Conservation (phyloP, 2,113 vertebrate genomes). For the Epinephelus moara region DNA sequence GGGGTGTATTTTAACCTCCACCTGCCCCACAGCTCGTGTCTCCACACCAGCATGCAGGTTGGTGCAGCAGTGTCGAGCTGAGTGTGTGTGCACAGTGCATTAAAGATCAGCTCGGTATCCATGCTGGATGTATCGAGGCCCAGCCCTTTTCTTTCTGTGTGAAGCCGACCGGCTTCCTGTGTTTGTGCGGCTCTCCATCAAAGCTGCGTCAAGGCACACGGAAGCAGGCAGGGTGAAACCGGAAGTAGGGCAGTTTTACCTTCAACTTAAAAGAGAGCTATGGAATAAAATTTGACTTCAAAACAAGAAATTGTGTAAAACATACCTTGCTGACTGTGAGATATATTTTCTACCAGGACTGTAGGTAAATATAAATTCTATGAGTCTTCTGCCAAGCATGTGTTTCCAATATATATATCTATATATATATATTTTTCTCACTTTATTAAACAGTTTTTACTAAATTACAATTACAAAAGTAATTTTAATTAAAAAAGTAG, state of each 20-base stretch:
- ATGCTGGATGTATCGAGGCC: slow-evolving; percentile 44
- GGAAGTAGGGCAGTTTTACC: neutral
- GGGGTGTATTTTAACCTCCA: slow-evolving; percentile 4
- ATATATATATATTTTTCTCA: no score
- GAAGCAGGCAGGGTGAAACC: neutral
- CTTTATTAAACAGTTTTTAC: no score
- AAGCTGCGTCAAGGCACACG: slow-evolving; percentile 44
- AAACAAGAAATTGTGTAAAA: neutral
- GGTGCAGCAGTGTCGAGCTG: neutral
- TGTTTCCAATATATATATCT: no score
- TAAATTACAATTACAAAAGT: no score
- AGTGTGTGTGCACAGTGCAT: neutral
- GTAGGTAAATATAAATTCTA: neutral
- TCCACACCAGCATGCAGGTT: neutral
- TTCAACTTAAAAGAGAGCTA: slow-evolving; percentile 35
- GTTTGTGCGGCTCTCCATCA: slow-evolving; percentile 49
- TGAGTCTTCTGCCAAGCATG: no score
- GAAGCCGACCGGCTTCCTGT: slow-evolving; percentile 74
- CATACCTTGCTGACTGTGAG: neutral
- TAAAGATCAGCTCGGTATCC: slow-evolving; percentile 19
- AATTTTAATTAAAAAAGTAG: no score
- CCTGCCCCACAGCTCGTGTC: neutral
- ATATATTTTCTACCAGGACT: neutral
- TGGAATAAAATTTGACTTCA: neutral
- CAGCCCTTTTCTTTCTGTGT: slow-evolving; percentile 63